Evolutionary conservation across 2,797 vertebrate genomes (phyloP).

Genomic region (Rhincodon typus): DNA sequence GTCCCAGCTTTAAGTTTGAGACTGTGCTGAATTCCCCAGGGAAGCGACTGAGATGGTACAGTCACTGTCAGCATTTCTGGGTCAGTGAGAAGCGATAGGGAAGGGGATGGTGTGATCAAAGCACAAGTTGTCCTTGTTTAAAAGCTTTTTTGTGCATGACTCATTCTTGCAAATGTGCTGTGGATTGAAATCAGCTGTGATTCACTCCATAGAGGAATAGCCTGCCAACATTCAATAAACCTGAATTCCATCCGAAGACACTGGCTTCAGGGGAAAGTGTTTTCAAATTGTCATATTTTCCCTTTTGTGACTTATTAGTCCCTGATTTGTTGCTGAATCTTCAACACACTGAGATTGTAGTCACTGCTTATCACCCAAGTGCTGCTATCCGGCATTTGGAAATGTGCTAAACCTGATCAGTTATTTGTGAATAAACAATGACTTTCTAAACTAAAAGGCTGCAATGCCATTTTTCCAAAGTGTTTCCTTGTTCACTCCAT

Average conservation of each 20-base stretch:
- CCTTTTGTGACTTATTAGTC: neutral
- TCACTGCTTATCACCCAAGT: neutral
- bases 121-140: neutral
- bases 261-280: neutral
- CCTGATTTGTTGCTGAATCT: neutral
- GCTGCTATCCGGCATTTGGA: neutral
- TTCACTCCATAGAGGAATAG: neutral
- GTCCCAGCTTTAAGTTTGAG: too few relatives aligned
- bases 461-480: neutral
- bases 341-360: neutral
- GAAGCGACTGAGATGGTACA: neutral
- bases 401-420: neutral
- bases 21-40: neutral
- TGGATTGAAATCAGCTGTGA: neutral
- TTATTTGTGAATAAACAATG: neutral
- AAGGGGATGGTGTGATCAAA: neutral
- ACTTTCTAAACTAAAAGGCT: neutral
- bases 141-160: neutral
- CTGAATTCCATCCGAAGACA: neutral
- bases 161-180: neutral
- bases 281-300: neutral
- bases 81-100: too few relatives aligned
- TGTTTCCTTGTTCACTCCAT: neutral
- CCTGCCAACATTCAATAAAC: neutral
- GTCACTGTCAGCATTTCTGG: neutral